phyloP scores from a whole-genome alignment of 2,797 vertebrate genomes.

The Ambastaia sidthimunki region DNA sequence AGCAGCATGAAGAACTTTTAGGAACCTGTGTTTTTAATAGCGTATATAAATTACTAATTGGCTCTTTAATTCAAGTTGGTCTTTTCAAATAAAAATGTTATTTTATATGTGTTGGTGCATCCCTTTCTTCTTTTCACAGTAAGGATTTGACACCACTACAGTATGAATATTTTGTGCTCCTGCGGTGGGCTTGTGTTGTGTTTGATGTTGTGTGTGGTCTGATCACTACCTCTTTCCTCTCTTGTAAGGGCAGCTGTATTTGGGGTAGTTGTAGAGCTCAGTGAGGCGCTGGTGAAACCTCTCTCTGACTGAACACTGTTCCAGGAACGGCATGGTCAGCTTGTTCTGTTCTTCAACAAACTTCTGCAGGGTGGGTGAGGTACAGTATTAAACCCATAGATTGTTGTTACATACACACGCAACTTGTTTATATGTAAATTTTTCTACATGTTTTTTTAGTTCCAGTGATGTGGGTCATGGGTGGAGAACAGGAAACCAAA shows the following conservation, averaged over 20 bases:
- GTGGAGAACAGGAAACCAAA: conserved; percentile 19
- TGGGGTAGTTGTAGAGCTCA: conserved; percentile 80
- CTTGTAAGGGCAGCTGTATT: conserved; percentile 83
- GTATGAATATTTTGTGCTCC: not conserved
- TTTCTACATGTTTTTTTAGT: not conserved
- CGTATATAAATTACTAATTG: too few species aligned
- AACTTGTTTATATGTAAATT: conserved; percentile 26
- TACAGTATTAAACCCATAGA: not conserved
- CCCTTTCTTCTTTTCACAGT: not conserved
- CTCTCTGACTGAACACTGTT: conserved; percentile 68
- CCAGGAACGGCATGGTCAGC: conserved; percentile 79
- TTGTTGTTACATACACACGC: conserved; percentile 1
- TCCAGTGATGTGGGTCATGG: conserved; percentile 14
- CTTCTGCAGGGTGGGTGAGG: conserved; percentile 61
- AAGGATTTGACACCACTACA: not conserved
- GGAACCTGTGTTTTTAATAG: too few species aligned
- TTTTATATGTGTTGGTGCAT: not conserved
- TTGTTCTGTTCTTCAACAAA: conserved; percentile 81
- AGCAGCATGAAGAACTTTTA: too few species aligned
- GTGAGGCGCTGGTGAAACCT: conserved; percentile 76
- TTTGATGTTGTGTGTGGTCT: not conserved
- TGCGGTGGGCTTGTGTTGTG: not conserved
- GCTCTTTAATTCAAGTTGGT: too few species aligned
- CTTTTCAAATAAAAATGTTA: too few species aligned
- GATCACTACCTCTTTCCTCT: conserved; percentile 72